Percentiles rank a stretch among this genome's conserved stretches.
Evolutionary conservation across 2,797 vertebrate genomes (phyloP).

Genomic region (Atherinosoma microstoma): DNA sequence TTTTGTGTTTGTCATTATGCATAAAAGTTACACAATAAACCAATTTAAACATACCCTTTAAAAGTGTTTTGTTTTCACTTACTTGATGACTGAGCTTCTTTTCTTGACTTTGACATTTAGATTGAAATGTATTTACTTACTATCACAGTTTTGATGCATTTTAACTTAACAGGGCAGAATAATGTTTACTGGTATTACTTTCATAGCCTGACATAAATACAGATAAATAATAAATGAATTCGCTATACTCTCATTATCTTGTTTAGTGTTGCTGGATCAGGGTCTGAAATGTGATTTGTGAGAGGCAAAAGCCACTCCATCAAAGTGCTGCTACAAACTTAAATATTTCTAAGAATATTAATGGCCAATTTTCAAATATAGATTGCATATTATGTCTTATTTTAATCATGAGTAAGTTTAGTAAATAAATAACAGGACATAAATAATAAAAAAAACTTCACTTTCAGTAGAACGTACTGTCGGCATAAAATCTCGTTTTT

Average conservation of each 20-base stretch:
- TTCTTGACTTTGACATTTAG: neutral
- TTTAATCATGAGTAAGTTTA: neutral
- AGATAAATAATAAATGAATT: neutral
- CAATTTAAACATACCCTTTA: slow-evolving; percentile 4
- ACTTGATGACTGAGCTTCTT: neutral
- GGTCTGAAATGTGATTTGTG: neutral
- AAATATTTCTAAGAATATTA: neutral
- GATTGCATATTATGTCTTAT: neutral
- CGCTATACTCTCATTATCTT: neutral
- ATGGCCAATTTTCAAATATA: neutral
- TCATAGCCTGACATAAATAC: neutral
- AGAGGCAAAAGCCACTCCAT: neutral
- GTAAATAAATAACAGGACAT: neutral
- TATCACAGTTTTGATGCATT: neutral
- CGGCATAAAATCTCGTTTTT: neutral
- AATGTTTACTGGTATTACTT: neutral
- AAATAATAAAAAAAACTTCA: too few relatives aligned
- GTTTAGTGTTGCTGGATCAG: neutral
- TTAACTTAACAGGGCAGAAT: neutral
- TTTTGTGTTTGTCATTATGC: slow-evolving; percentile 17
- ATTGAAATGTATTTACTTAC: neutral
- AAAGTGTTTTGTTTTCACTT: neutral
- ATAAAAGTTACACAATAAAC: slow-evolving; percentile 35
- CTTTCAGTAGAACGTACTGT: neutral
- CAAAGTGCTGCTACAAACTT: neutral